These are phyloP conservation scores for Maniola hyperantus DNA, from an alignment of 2,888 invertebrate genomes.

Conservation along the genomic window DNA sequence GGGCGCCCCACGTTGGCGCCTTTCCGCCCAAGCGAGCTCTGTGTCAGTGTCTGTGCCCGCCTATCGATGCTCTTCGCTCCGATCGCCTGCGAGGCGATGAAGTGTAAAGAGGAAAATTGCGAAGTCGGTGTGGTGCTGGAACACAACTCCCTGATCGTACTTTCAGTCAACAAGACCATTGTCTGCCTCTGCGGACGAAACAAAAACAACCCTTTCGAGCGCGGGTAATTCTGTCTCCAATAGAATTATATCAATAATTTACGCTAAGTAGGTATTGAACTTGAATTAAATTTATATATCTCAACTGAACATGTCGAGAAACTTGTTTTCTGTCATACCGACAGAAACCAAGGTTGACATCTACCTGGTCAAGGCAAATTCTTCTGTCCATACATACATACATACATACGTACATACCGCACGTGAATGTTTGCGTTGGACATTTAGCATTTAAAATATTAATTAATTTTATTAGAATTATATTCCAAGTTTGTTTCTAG, in stretches of 20 bases:
- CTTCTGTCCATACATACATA: constrained; percentile 38
- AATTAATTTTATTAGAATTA: constrained; percentile 17
- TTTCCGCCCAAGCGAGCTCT: constrained; percentile 50
- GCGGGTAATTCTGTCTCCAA: constrained; percentile 65
- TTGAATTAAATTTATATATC: not conserved
- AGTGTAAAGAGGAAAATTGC: constrained; percentile 83
- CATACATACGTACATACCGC: constrained; percentile 23
- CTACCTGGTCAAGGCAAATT: constrained; percentile 69
- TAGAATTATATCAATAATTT: not conserved
- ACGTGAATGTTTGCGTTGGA: constrained; percentile 37
- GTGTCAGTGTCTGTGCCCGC: constrained; percentile 69
- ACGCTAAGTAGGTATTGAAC: not conserved
- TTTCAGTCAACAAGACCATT: constrained; percentile 79
- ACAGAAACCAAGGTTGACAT: constrained; percentile 65
- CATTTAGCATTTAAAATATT: constrained; percentile 11
- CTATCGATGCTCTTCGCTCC: constrained; percentile 80
- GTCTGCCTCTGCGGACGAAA: constrained; percentile 79
- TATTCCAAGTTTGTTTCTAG: constrained; percentile 44
- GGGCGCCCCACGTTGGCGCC: constrained; percentile 62
- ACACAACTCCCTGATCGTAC: constrained; percentile 78
- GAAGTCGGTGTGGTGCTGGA: constrained; percentile 80
- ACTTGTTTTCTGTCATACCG: constrained; percentile 61
- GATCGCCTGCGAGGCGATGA: constrained; percentile 81
- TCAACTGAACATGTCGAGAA: constrained; percentile 40
- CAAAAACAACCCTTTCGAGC: constrained; percentile 75